Evolutionary conservation across 2,888 invertebrate genomes (phyloP).

Genomic region (Macropis europaea): DNA sequence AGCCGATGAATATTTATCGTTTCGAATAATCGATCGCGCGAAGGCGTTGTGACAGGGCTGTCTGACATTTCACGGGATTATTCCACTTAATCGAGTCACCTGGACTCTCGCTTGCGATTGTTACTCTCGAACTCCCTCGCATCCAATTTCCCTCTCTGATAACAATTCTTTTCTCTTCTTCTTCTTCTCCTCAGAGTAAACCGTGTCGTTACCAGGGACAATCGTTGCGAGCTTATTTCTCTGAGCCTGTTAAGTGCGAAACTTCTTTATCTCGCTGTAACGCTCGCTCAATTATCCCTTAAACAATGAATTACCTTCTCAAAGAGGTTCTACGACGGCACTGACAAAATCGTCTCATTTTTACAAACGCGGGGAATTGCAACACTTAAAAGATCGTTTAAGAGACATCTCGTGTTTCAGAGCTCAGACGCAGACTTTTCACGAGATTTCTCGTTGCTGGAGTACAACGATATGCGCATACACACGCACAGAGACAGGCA

Average conservation of each 20-base stretch:
- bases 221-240: neutral
- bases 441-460: too few relatives aligned
- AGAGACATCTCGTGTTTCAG: too few relatives aligned
- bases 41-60: neutral
- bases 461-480: too few relatives aligned
- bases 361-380: too few relatives aligned
- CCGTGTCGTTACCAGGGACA: neutral
- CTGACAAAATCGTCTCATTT: too few relatives aligned
- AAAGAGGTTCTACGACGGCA: too few relatives aligned
- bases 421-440: too few relatives aligned
- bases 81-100: constrained; percentile 4
- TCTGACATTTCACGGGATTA: constrained; percentile 7
- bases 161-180: neutral
- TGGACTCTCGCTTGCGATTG: neutral
- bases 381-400: too few relatives aligned
- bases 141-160: constrained; percentile 17
- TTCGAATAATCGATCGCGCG: constrained; percentile 14
- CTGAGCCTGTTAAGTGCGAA: neutral
- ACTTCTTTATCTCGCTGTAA: neutral
- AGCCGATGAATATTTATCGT: constrained; percentile 24
- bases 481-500: too few relatives aligned
- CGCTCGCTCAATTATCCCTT: too few relatives aligned
- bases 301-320: too few relatives aligned
- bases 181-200: too few relatives aligned
- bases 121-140: neutral